A percentile compares a stretch with the other conserved stretches of the same genome.
These are phyloP conservation scores for Microchirus variegatus DNA, from an alignment of 2,797 vertebrate species.

Conservation along the genomic window DNA sequence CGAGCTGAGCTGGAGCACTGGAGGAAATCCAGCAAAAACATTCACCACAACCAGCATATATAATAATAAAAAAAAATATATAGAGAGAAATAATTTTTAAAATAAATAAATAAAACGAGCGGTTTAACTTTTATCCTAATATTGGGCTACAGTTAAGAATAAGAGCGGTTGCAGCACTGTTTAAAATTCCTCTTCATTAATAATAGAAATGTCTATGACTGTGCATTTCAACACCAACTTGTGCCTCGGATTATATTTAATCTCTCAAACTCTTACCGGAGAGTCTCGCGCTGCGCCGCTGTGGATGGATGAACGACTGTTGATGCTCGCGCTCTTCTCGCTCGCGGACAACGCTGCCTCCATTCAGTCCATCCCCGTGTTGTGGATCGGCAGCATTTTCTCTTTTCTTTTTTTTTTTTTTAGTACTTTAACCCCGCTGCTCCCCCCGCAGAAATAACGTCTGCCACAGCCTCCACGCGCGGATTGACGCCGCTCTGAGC, in stretches of 20 bases:
- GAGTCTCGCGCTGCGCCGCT: conserved; percentile 59
- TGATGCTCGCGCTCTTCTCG: conserved; percentile 35
- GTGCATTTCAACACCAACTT: conserved; percentile 58
- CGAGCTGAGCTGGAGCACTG: conserved; percentile 29
- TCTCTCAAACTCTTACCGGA: conserved; percentile 63
- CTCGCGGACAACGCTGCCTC: conserved; percentile 66
- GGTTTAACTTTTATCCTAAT: conserved; percentile 49
- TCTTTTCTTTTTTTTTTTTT: too few relatives aligned
- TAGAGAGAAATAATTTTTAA: conserved; percentile 4
- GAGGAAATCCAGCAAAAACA: conserved; percentile 28
- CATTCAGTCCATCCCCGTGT: conserved; percentile 85
- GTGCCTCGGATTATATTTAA: conserved; percentile 12
- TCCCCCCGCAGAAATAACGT: conserved; percentile 85
- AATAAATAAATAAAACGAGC: background rate
- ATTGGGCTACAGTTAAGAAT: background rate
- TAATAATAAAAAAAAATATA: background rate
- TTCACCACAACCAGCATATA: conserved; percentile 22
- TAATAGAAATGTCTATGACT: conserved; percentile 51
- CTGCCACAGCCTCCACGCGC: conserved; percentile 73
- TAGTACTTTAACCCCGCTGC: conserved; percentile 87
- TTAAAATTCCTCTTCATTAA: conserved; percentile 42
- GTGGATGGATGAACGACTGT: conserved; percentile 37
- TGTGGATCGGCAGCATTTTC: conserved; percentile 85
- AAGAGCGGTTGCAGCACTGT: conserved; percentile 34
- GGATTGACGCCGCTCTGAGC: conserved; percentile 73